Evolutionary conservation across 2,113 vertebrate genomes (phyloP).

Genomic region (Amazona vittata): DNA sequence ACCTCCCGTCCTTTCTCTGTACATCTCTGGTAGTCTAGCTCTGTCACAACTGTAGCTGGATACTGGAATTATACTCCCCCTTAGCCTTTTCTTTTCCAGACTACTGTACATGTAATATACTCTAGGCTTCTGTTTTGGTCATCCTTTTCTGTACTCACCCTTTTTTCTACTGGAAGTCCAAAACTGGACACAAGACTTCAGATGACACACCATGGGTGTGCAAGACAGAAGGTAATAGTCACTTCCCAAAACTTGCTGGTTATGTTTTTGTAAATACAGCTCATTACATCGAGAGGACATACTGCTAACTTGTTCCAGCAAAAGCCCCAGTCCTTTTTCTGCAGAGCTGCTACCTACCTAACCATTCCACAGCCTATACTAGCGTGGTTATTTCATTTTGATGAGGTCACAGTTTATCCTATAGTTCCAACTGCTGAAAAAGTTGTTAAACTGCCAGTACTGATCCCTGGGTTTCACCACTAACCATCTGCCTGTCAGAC

Average conservation of each 20-base stretch:
- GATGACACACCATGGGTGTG: background rate
- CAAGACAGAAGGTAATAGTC: rapidly evolving
- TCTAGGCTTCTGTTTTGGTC: background rate
- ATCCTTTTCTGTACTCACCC: background rate
- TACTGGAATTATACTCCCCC: background rate
- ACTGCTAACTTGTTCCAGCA: rapidly evolving
- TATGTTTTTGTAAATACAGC: background rate
- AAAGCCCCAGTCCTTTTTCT: background rate
- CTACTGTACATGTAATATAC: background rate
- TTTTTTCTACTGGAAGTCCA: background rate
- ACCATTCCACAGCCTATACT: background rate
- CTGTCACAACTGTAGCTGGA: background rate
- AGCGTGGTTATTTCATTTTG: background rate
- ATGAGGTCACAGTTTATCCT: background rate
- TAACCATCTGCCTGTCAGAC: rapidly evolving
- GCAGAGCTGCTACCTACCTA: rapidly evolving
- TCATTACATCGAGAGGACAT: background rate
- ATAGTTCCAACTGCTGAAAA: background rate
- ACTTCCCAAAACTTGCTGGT: background rate
- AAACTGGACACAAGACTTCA: background rate
- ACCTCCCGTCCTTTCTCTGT: background rate
- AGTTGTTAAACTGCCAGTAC: background rate
- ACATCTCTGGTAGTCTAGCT: background rate
- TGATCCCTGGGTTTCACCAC: background rate
- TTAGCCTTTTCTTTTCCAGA: background rate